Conservation (phyloP, 1,140 invertebrate species). For the Drosophila prosaltans region DNA sequence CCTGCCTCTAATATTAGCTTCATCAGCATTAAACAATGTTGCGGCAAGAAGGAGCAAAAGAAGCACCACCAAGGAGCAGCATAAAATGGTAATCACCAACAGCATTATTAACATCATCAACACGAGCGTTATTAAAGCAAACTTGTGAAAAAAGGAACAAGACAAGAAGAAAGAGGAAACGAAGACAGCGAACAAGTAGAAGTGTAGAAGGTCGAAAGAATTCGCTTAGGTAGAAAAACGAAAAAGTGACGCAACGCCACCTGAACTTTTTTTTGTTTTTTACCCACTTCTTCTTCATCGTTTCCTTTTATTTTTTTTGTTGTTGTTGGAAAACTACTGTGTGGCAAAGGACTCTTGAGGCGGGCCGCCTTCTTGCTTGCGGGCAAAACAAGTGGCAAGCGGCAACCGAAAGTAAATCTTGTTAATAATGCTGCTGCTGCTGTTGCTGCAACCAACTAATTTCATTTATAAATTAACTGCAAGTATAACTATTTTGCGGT, state of each 20-base stretch:
- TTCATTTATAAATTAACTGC: conserved; percentile 52
- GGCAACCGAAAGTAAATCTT: conserved; percentile 39
- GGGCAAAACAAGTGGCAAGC: conserved; percentile 16
- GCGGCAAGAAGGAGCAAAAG: neutral
- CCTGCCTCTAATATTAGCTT: conserved; percentile 33
- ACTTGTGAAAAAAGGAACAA: conserved; percentile 13
- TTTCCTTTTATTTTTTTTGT: neutral
- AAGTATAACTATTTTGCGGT: conserved; percentile 37
- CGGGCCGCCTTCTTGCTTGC: conserved; percentile 1
- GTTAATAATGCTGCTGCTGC: conserved; percentile 35
- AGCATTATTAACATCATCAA: conserved; percentile 71
- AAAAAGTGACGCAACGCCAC: conserved; percentile 32
- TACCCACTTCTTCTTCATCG: neutral
- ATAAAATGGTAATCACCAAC: conserved; percentile 60
- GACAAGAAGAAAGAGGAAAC: neutral
- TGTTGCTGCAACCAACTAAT: conserved; percentile 28
- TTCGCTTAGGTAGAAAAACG: conserved; percentile 1
- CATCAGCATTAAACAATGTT: conserved; percentile 35
- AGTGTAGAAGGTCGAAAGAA: conserved; percentile 7
- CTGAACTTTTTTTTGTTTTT: conserved; percentile 19
- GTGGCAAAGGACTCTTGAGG: conserved; percentile 15
- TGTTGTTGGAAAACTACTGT: conserved; percentile 2
- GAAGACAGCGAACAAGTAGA: conserved; percentile 7
- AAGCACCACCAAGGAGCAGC: conserved; percentile 21
- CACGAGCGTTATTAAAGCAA: conserved; percentile 48